phyloP scores from a whole-genome alignment of 2,113 vertebrate species.

The Hypocryptadius cinnamomeus region DNA sequence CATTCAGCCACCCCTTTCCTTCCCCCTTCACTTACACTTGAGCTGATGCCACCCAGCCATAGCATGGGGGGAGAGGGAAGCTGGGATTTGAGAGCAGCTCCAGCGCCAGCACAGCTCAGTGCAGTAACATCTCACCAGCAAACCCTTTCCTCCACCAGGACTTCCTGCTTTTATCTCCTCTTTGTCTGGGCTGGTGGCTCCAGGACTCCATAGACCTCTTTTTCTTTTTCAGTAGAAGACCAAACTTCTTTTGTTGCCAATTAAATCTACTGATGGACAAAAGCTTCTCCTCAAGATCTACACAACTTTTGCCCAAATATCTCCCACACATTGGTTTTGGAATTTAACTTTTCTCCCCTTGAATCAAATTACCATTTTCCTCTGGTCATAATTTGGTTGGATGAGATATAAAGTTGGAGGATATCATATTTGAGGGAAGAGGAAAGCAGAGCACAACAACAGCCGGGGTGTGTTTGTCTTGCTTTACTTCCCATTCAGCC shows the following conservation, averaged over 20 bases:
- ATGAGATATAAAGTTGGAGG: background rate
- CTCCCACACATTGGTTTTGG: background rate
- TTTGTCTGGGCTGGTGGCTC: background rate
- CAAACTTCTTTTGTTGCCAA: background rate
- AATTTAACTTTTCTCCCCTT: background rate
- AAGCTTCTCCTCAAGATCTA: background rate
- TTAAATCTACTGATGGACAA: background rate
- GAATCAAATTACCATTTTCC: background rate
- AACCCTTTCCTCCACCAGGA: background rate
- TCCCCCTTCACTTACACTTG: background rate
- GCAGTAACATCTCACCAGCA: background rate
- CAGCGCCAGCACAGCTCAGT: background rate
- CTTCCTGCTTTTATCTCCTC: background rate
- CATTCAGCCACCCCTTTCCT: background rate
- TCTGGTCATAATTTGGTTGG: background rate
- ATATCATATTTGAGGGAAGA: background rate
- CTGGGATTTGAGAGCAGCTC: background rate
- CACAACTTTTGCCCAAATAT: background rate
- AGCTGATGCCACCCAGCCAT: background rate
- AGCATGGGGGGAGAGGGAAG: background rate
- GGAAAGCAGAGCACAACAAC: background rate
- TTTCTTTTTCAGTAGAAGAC: background rate
- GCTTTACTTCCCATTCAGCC: background rate
- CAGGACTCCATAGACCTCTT: background rate
- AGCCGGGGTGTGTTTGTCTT: rapidly evolving